Base-by-base conservation (phyloP, 2,797 vertebrate genomes). In the Melanotaenia parkinsoni region DNA sequence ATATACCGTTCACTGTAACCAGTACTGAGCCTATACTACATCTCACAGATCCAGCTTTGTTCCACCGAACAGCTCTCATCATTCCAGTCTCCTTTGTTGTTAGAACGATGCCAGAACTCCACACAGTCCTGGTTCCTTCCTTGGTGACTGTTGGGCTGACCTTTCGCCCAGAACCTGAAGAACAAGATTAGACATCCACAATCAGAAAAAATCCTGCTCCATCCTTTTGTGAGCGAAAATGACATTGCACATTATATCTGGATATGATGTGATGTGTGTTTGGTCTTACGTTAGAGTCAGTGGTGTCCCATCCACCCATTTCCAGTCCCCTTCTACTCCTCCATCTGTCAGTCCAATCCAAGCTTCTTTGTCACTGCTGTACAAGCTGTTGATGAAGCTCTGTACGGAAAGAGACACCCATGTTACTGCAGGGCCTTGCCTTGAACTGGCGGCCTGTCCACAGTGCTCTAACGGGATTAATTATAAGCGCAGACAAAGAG, bases 51-150 rank as follows among this genome's bases (percentile, higher is more conserved):
- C 66, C 68, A 93, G 51, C 74, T 8, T 56, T 85, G 81, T 6
- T 83, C 59, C 3, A 72, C 0, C 0, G 11, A 37, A 72, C 92
- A 93, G 50, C 35, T 65, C 60, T 92, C 86, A 14, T 93, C 92
- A 11, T 93, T 93, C 92, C 92, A 93, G 16, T 82, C 66, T 0
- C 77, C 87, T 0, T 0, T 0, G 5, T 69, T 58, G 8, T 51
- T 0, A 0, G 3, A 0, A 0, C 63, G 84, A 28, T 80, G 76
- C 88, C 82, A 80, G 62, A 89, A 75, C 63, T 92, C 90, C 40
- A 72, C 92, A 37, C 92, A 93, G 85, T 93, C 92, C 73, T 93
- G 92, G 70, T 92, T 37, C 9, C 53, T 74, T 13, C 87, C 86
- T 0, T 80, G 13, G 0, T 54, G 70, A 79, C 88, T 91, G 82